Base-by-base conservation (phyloP, 2,797 vertebrate species). In the Myotis vivesi region DNA sequence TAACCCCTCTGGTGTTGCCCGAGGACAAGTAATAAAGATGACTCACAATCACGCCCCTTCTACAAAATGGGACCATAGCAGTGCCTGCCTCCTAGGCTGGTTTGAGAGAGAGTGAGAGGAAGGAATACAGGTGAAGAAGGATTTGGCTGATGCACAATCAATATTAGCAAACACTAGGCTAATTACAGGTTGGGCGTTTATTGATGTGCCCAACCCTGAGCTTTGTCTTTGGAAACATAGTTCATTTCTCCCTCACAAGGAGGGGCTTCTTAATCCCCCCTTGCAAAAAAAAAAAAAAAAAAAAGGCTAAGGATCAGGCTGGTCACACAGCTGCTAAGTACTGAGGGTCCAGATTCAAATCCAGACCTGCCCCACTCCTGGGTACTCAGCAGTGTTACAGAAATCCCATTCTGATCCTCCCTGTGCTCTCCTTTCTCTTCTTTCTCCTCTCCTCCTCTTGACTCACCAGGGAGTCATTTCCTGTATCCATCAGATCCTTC, bases 401-500 rank as follows among this genome's bases (percentile, higher is more conserved):
- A 33, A 68, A 51, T 28, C 46, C 36, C 1, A 2, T 25, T 51
- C 73, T 51, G 19, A 11, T 8, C 28, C 8, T 15, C 22, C 0
- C 15, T 2, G 28, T 5, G 16, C 49, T 72, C 55, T 51, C 10
- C n/a, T 51, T 38, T n/a, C 66, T 51, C 41, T 19, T 38, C 62
- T 38, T 36, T 10, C 55, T n/a, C 33, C 36, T 46, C 41, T 80
- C 66, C 44, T 55, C 1, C 6, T 81, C 72, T 77, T 80, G 85
- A 84, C 49, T 84, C 41, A 71, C 69, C 16, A 3, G 30, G 9
- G 64, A 88, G 69, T 81, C 79, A 84, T 51, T 96, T 97, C 77
- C 91, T 91, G 75, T 38, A 30, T 51, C 66, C 75, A 23, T 13
- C 15, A 23, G 76, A 3, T 41, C 72, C 49, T 68, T 49, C 69